Evolutionary conservation across 1,140 invertebrate genomes (phyloP), one percentile per base, ranked within the genome.

Genomic region (Halesus radiatus): DNA sequence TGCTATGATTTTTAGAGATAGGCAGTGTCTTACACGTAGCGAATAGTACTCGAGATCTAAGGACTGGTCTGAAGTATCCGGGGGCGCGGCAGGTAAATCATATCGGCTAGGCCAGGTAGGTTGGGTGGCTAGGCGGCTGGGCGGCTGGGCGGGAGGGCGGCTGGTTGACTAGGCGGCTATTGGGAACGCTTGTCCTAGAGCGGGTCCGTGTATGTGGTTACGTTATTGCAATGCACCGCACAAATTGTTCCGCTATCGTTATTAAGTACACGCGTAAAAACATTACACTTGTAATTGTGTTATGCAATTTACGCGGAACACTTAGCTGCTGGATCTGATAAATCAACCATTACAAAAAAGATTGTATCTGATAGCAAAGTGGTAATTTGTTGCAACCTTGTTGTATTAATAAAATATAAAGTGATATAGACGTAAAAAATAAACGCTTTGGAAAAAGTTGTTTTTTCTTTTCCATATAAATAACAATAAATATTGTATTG

Each of bases 241-340:
- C 75, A 66, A 77, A 77, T 64, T 77, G 75, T 77, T 77, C 58
- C 75, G 60, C 75, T 54, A 70, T 70, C 75, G 75, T 53, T 50
- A 66, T 66, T 70, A 70, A 70, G 66, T 70, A 37, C 66, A 70
- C 66, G 66, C 66, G 37, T 70, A 70, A 70, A 70, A 70, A 70
- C 66, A 50, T 70, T 70, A 22, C 66, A 70, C 66, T 70, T 70
- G 66, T 70, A 70, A 70, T 74, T 54, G 52, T 74, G 53, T 54
- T 58, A 54, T 20, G 72, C 52, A 74, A 74, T 74, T 50, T 72
- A 32, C 45, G 50, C 62, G 62, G 62, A 66, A 66, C 62, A 32
- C 22, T 66, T 66, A 26, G 62, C 62, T 45, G 37, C 10, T 45
- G 37, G 37, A 45, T 45, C 37, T 45, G 37, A 45, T n/a, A 66